Base-by-base conservation (phyloP, 2,797 vertebrate genomes). In the Emys orbicularis region DNA sequence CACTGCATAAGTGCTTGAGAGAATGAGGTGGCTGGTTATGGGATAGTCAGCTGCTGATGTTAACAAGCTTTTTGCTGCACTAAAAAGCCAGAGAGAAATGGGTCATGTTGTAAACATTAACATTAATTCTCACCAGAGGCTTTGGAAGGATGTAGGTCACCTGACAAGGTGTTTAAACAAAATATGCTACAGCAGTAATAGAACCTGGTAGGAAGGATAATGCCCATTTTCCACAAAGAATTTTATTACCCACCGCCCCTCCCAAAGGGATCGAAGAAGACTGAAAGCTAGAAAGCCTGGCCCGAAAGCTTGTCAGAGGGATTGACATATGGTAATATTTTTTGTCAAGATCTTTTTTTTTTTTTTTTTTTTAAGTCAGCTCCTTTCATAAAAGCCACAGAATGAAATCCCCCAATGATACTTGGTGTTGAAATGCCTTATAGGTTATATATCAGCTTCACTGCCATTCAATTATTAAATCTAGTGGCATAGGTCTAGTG, bases 1-100 rank as follows among this genome's bases (percentile, higher is more conserved):
- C 44, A 54, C 23, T 86, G n/a, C 87, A 6, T 44, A 87, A 83
- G 74, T 18, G 21, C 52, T 91, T 13, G 2, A 83, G 54, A 90
- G 61, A 79, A 81, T 74, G 83, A 92, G n/a, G 53, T 16, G 61
- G 44, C 56, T 92, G 34, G 34, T 84, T 90, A 65, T 57, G 81
- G 72, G 84, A 57, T 34, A 96, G 81, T 93, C 90, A 95, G 89
- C 83, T 91, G 90, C 90, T 86, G 76, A 95, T 81, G 25, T 34
- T 93, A 76, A 92, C 82, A 90, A 93, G 5, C 12, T 96, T 87
- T 77, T 81, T 79, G 41, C 59, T 86, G 82, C 9, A 82, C 49
- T 85, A 37, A 85, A 96, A 91, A 65, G 15, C 13, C 31, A 52
- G 68, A 84, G 47, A 79, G 82, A 96, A 97, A 90, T 4, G 3